Evolutionary conservation across 1,140 invertebrate species (phyloP).

Genomic region (Drosophila equinoxialis): DNA sequence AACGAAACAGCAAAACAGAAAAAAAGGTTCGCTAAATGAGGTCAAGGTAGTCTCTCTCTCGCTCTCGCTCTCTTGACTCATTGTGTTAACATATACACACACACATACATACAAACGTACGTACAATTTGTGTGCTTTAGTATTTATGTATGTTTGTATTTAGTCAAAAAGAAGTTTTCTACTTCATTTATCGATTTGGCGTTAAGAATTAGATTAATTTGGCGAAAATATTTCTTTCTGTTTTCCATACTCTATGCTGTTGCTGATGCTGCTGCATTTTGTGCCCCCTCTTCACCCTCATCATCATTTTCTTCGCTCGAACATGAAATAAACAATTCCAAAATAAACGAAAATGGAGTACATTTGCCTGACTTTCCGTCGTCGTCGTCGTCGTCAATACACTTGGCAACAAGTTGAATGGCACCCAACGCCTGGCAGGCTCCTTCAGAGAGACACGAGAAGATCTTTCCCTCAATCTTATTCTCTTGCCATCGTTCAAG

Average conservation of each 20-base stretch:
- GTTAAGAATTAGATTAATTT: slow-evolving; percentile 47
- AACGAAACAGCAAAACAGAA: slow-evolving; percentile 6
- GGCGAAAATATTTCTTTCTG: neutral
- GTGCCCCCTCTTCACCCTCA: neutral
- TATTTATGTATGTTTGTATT: slow-evolving; percentile 3
- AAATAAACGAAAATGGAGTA: slow-evolving; percentile 53
- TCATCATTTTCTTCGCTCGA: neutral
- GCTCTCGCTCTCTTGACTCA: neutral
- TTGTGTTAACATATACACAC: neutral
- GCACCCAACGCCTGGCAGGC: slow-evolving; percentile 16
- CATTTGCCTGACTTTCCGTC: slow-evolving; percentile 26
- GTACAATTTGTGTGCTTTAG: neutral
- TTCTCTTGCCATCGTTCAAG: neutral
- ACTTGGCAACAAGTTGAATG: slow-evolving; percentile 63
- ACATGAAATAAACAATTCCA: slow-evolving; percentile 61
- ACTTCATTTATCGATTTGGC: slow-evolving; percentile 56
- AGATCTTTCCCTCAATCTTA: neutral
- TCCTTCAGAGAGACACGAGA: slow-evolving; percentile 3
- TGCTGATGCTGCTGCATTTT: neutral
- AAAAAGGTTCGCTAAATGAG: slow-evolving; percentile 49
- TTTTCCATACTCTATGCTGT: neutral
- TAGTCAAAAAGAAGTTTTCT: slow-evolving; percentile 23
- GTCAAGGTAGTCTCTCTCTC: slow-evolving; percentile 39
- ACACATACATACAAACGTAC: neutral
- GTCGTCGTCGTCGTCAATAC: neutral